Evolutionary conservation across 1,140 invertebrate species (phyloP), one percentile per base, ranked within the genome.

Genomic region (Heliconius nattereri): DNA sequence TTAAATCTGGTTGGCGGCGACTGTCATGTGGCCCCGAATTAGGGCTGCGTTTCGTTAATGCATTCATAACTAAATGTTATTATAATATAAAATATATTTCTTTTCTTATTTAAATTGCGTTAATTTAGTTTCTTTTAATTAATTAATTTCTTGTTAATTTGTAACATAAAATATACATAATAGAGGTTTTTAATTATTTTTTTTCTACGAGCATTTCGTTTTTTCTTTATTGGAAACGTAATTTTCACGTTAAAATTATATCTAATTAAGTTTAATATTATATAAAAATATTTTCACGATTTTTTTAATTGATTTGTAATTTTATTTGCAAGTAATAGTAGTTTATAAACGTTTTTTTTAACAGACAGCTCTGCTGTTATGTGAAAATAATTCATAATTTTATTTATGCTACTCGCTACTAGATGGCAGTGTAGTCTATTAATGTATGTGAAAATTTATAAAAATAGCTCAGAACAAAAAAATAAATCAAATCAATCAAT

Each of bases 1-100:
- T 81, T 78, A 85, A 89, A 87, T 92, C 88, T 37, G 86, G 91
- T 89, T 91, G 92, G 91, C 89, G 85, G 86, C 89, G 87, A 75
- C 85, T 91, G 91, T 91, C 91, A 92, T 80, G 78, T 84, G 84
- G 76, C 75, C 60, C 37, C 23, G 60, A 45, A 37, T 70, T 20
- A 66, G 23, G 26, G 26, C 45, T 70, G 60, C 75, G 75, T 76
- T 76, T 70, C 75, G 75, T 76, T 76, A 49, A 26, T 70, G 57
- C 57, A 40, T 70, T 20, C 40, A 11, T 16, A 26, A 16, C n/a
- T 0, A 29, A 29, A 13, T 26, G 11, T n/a, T 66, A 16, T 66
- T 26, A 13, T 26, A 6, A 13, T 66, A 29, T 26, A 29, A 66
- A 66, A 66, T 29, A 16, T 29, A 66, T 19, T 29, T 11, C 2